Percentiles rank a stretch among this genome's conserved stretches.
Evolutionary conservation across 1,140 invertebrate genomes (phyloP).

Genomic region (Penaeus japonicus): DNA sequence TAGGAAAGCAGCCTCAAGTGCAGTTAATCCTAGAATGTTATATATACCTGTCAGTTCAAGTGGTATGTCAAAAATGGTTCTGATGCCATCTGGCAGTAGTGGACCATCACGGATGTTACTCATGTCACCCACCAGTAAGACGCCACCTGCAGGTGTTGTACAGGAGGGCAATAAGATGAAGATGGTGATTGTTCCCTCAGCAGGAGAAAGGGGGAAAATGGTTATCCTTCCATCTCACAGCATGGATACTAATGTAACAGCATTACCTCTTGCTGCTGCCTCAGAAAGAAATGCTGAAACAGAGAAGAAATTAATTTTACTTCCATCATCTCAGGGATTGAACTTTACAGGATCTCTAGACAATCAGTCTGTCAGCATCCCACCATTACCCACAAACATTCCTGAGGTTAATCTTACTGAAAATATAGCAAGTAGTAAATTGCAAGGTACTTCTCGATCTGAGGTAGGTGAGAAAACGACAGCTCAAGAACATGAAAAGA

Average conservation of each 20-base stretch:
- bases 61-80: slow-evolving; percentile 22
- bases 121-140: background rate
- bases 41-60: slow-evolving; percentile 20
- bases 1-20: background rate
- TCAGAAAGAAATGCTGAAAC: background rate
- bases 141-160: background rate
- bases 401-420: background rate
- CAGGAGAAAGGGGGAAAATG: slow-evolving; percentile 33
- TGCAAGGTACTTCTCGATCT: no score
- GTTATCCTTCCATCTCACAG: slow-evolving; percentile 16
- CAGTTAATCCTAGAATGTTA: slow-evolving; percentile 15
- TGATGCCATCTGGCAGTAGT: slow-evolving; percentile 20
- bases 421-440: no score
- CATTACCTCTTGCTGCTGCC: background rate
- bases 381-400: slow-evolving; percentile 14
- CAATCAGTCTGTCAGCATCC: background rate
- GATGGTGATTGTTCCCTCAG: slow-evolving; percentile 35
- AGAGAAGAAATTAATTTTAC: background rate
- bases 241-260: background rate
- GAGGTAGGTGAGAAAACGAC: background rate
- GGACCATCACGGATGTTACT: slow-evolving; percentile 11
- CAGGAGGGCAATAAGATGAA: slow-evolving; percentile 20
- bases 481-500: background rate
- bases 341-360: no score
- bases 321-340: background rate